Evolutionary conservation across 2,113 vertebrate genomes (phyloP).

Genomic region (Fregetta grallaria): DNA sequence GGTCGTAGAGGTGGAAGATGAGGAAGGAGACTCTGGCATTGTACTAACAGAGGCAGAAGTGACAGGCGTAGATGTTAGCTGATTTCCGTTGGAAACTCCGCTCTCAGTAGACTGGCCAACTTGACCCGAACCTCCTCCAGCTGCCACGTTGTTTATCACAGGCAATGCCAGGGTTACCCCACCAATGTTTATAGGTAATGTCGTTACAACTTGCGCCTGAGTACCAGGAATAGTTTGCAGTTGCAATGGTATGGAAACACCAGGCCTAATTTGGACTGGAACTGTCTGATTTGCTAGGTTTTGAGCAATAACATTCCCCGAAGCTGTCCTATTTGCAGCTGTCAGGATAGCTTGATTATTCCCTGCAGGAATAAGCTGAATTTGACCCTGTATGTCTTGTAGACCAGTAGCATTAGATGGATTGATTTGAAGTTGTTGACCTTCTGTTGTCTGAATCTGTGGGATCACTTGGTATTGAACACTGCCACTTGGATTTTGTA

Average conservation of each 20-base stretch:
- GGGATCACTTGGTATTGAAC: conserved; percentile 98
- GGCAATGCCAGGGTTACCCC: conserved; percentile 95
- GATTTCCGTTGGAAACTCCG: conserved; percentile 90
- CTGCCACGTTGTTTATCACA: conserved; percentile 89
- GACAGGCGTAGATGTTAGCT: conserved; percentile 79
- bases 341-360: conserved; percentile 91
- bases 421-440: conserved; percentile 94
- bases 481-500: conserved; percentile 87
- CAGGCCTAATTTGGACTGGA: conserved; percentile 93
- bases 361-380: conserved; percentile 92
- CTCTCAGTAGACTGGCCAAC: conserved; percentile 87
- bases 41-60: conserved; percentile 76
- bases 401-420: conserved; percentile 83
- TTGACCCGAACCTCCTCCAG: conserved; percentile 85
- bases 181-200: conserved; percentile 95
- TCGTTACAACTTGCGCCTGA: conserved; percentile 93
- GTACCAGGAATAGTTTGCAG: conserved; percentile 92
- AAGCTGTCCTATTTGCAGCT: conserved; percentile 79
- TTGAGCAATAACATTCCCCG: conserved; percentile 85
- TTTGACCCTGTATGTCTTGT: conserved; percentile 87
- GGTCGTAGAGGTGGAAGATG: conserved; percentile 76
- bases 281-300: conserved; percentile 90
- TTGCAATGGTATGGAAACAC: conserved; percentile 93
- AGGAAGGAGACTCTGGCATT: conserved; percentile 79
- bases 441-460: conserved; percentile 94